A percentile compares a stretch with the other conserved stretches of the same genome.
Conservation (phyloP, 1,140 invertebrate species). For the Drosophila bifasciata region DNA sequence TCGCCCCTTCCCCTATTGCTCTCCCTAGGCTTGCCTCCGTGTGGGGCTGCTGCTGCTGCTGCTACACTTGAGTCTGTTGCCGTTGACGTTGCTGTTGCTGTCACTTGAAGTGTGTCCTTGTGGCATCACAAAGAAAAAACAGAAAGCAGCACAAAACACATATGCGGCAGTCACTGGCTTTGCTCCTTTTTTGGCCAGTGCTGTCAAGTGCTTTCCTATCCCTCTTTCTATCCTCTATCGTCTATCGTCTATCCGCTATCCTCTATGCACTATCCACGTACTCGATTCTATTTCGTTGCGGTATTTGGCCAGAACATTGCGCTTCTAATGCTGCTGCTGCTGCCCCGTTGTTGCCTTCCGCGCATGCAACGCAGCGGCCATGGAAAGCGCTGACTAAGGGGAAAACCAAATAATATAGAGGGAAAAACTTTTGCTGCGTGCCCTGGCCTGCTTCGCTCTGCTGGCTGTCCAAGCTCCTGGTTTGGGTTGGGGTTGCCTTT, state of each 20-base stretch:
- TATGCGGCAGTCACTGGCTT: conserved; percentile 56
- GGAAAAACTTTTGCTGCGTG: conserved; percentile 44
- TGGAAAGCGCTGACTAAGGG: neutral
- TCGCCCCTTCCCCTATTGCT: neutral
- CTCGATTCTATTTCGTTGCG: conserved; percentile 26
- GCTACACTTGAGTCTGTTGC: conserved; percentile 60
- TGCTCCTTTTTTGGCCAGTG: conserved; percentile 34
- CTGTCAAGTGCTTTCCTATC: conserved; percentile 46
- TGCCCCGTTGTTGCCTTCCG: conserved; percentile 32
- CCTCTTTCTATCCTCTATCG: conserved; percentile 36
- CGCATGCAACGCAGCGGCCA: neutral
- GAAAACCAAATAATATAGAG: conserved; percentile 14
- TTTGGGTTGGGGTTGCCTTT: conserved; percentile 27
- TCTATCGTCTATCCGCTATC: conserved; percentile 9
- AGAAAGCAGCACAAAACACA: conserved; percentile 21
- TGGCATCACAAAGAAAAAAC: conserved; percentile 63
- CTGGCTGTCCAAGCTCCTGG: conserved; percentile 23
- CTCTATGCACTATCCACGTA: conserved; percentile 20
- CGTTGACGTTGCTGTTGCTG: conserved; percentile 58
- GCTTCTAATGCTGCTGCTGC: conserved; percentile 23
- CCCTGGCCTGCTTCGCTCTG: conserved; percentile 68
- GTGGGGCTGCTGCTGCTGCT: conserved; percentile 37
- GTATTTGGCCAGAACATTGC: conserved; percentile 65
- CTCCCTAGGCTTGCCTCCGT: neutral
- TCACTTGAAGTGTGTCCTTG: conserved; percentile 78